Base-by-base conservation (phyloP, 1,140 invertebrate species). In the Drosophila sechellia region DNA sequence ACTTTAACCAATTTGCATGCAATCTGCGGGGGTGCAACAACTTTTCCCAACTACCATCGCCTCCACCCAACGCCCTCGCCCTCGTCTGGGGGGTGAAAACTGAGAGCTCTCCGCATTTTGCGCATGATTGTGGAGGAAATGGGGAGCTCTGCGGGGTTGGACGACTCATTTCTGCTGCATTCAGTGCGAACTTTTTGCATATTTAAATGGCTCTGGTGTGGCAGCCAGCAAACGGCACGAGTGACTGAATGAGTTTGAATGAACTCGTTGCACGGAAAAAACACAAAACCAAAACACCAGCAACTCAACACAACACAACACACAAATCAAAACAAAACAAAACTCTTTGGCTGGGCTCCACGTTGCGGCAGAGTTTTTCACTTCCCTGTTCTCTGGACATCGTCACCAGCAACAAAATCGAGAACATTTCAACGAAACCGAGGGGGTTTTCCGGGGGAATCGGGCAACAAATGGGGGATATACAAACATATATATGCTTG, bases 1-100 rank as follows among this genome's bases (percentile, higher is more conserved):
- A 91, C 90, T 91, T 91, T 89, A 89, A 86, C 78, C 85, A 91
- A 91, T 91, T 90, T 91, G 90, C 90, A 91, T 91, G 81, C 81
- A 81, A 91, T 90, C 79, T 86, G 85, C 90, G 79, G 81, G 84
- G 90, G 89, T 81, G 89, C 59, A 81, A 74, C 78, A 71, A 76
- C 78, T 60, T 69, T 68, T 54, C 45, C 53, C 31, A 40, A 48
- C 57, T 8, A 8, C 27, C 27, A 31, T 6, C 6, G 2, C 31
- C 15, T 40, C 15, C 22, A 58, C 42, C 52, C 20, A 35, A n/a
- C 46, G 13, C 10, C 61, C 50, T 22, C 20, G 20, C 49, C 17
- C 17, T 17, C 53, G 27, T 63, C 59, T 59, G 69, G 53, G 58
- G 64, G 48, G 56, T 56, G 65, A 39, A 50, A 53, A 54, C 50